phyloP scores from a whole-genome alignment of 2,113 vertebrate species.

The Laticauda colubrina region DNA sequence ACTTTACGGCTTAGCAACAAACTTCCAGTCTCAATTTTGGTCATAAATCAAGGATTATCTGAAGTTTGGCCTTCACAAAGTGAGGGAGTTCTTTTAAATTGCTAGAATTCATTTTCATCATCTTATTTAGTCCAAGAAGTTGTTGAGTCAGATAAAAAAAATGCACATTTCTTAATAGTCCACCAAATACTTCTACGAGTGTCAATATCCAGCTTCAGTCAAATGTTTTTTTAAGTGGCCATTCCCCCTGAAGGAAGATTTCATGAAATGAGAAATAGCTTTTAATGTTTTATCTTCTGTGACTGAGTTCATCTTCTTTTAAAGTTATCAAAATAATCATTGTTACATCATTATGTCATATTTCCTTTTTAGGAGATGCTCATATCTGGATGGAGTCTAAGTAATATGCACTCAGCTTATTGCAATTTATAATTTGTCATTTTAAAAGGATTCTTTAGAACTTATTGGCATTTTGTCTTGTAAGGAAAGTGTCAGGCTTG shows the following conservation, averaged over 20 bases:
- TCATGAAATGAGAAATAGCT: not conserved
- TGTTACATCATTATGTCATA: not conserved
- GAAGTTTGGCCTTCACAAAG: not conserved
- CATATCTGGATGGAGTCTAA: not conserved
- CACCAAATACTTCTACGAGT: not conserved
- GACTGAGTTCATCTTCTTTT: not conserved
- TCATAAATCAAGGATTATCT: not conserved
- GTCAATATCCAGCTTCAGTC: not conserved
- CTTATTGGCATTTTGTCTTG: conserved; percentile 14
- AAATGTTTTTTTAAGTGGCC: not conserved
- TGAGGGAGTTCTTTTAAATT: not conserved
- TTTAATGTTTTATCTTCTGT: not conserved
- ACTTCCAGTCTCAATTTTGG: not conserved
- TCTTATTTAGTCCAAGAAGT: not conserved
- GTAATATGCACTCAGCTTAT: not conserved
- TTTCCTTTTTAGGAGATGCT: not conserved
- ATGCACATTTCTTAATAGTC: not conserved
- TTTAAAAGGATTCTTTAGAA: not conserved
- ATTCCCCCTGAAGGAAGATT: not conserved
- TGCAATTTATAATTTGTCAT: not conserved
- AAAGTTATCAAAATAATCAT: not conserved
- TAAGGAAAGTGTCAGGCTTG: conserved; percentile 14
- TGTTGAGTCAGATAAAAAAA: not conserved
- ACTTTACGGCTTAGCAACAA: not conserved
- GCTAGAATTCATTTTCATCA: not conserved